Percentiles rank a stretch among this genome's conserved stretches.
phyloP scores from a whole-genome alignment of 2,797 vertebrate species.

The Anguilla obscura region DNA sequence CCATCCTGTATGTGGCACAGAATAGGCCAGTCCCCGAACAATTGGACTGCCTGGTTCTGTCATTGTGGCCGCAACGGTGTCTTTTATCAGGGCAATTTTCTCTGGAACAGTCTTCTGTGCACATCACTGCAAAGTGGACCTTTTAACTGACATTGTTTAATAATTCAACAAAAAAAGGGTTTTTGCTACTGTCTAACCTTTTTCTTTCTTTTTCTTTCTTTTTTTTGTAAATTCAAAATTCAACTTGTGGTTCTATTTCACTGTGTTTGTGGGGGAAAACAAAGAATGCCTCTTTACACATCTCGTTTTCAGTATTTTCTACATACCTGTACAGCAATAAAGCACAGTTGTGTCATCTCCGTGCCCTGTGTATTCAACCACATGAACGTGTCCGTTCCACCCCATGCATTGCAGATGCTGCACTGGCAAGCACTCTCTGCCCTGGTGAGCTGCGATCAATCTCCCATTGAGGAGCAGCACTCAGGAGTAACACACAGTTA shows the following conservation, averaged over 20 bases:
- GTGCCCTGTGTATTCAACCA: conserved; percentile 20
- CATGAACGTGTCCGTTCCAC: not conserved
- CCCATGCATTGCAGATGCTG: not conserved
- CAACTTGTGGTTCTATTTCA: conserved; percentile 66
- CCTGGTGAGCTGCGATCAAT: not conserved
- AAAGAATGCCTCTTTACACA: conserved; percentile 70
- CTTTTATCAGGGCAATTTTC: conserved; percentile 46
- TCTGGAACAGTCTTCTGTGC: conserved; percentile 54
- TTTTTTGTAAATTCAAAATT: conserved; percentile 68
- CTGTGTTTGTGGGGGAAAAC: conserved; percentile 65
- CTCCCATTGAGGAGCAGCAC: not conserved
- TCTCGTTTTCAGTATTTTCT: conserved; percentile 77
- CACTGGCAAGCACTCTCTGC: not conserved
- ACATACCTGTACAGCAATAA: conserved; percentile 83
- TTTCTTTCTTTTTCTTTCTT: conserved; percentile 39
- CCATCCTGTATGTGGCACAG: not conserved
- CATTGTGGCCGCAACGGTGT: conserved; percentile 42
- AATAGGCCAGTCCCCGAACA: not conserved
- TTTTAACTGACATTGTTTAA: conserved; percentile 39
- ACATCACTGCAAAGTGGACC: conserved; percentile 46
- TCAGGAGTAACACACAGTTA: not conserved
- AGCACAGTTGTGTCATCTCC: conserved; percentile 70
- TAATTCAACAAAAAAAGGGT: not conserved
- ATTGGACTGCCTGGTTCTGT: conserved; percentile 13
- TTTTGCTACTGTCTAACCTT: conserved; percentile 28